Conservation (phyloP, 2,888 invertebrate species). For the Eupsilia transversa region DNA sequence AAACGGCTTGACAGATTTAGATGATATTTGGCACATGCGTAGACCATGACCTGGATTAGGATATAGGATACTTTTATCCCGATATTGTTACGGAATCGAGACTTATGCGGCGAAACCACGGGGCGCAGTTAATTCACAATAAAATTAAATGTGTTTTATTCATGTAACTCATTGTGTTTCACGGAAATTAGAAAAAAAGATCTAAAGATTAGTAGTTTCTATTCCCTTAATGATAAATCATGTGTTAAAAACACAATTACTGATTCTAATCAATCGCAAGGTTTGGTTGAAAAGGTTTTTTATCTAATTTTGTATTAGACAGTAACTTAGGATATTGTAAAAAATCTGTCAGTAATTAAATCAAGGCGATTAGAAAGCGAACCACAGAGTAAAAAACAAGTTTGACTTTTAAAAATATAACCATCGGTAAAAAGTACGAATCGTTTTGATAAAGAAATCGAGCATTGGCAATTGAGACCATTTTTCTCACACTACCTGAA, state of each 20-base stretch:
- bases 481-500: not conserved
- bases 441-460: not conserved
- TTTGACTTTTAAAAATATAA: not conserved
- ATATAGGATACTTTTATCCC: too few species aligned
- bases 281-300: slow-evolving; percentile 1
- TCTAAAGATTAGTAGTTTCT: slow-evolving; percentile 17
- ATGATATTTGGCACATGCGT: too few species aligned
- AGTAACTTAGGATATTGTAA: not conserved
- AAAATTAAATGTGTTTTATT: not conserved
- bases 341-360: not conserved
- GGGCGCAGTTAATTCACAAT: too few species aligned
- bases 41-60: too few species aligned
- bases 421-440: not conserved
- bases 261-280: slow-evolving; percentile 18
- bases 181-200: slow-evolving; percentile 31
- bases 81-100: too few species aligned
- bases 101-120: too few species aligned
- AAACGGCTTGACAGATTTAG: too few species aligned
- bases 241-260: slow-evolving; percentile 33
- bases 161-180: slow-evolving; percentile 20
- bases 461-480: not conserved
- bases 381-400: not conserved
- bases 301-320: not conserved
- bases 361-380: not conserved
- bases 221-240: slow-evolving; percentile 5